Evolutionary conservation across 2,113 vertebrate species (phyloP).

Genomic region (Labeo rohita): DNA sequence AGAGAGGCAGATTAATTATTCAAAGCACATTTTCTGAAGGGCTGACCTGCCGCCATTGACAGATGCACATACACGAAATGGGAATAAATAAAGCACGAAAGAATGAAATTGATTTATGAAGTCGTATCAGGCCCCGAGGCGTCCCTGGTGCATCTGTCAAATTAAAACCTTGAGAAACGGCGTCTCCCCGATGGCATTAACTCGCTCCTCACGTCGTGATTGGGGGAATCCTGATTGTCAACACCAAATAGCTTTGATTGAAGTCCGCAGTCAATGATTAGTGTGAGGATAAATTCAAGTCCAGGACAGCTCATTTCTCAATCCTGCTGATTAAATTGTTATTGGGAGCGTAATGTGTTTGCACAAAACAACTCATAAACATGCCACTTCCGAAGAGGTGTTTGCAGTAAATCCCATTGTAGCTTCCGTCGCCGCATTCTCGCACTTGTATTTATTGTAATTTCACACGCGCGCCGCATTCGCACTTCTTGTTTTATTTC

Average conservation of each 20-base stretch:
- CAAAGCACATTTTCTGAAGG: constrained; percentile 7
- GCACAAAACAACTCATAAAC: constrained; percentile 34
- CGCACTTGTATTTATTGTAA: not conserved
- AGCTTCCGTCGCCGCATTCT: not conserved
- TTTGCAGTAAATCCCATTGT: constrained; percentile 24
- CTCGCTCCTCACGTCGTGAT: constrained; percentile 4
- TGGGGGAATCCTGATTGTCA: constrained; percentile 21
- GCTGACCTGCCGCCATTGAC: constrained; percentile 13
- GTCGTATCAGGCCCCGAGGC: constrained; percentile 4
- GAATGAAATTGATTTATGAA: constrained; percentile 19
- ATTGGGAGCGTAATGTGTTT: constrained; percentile 19
- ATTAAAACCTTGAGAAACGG: constrained; percentile 36
- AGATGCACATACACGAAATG: constrained; percentile 5
- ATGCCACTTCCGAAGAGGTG: not conserved
- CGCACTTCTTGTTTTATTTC: not conserved
- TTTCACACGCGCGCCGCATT: not conserved
- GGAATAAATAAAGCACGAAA: constrained; percentile 1
- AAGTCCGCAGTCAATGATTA: constrained; percentile 33
- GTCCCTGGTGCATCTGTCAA: constrained; percentile 30
- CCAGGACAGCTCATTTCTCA: constrained; percentile 20
- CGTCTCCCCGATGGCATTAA: not conserved
- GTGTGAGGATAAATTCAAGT: constrained; percentile 23
- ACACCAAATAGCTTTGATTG: constrained; percentile 25
- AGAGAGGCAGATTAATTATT: constrained; percentile 14
- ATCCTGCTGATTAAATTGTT: constrained; percentile 19